These are phyloP conservation scores for Hyposmocoma kahamanoa DNA, from an alignment of 1,140 invertebrate species.

Conservation along the genomic window DNA sequence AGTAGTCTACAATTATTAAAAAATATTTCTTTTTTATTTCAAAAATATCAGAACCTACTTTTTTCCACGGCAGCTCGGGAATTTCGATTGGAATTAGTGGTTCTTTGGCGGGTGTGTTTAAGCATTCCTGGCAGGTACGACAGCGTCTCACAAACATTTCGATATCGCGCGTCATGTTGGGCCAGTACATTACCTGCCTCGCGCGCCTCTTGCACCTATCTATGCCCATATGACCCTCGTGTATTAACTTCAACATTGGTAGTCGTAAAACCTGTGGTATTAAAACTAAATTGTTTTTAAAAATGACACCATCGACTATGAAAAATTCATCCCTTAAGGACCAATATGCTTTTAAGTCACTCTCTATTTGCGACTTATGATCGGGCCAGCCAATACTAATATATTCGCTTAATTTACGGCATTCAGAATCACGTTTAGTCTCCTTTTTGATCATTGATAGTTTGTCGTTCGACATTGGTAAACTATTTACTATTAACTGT, in stretches of 20 bases:
- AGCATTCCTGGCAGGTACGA: not conserved
- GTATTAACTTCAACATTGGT: conserved; percentile 23
- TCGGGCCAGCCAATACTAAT: conserved; percentile 4
- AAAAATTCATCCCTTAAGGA: conserved; percentile 5
- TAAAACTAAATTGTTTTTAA: not conserved
- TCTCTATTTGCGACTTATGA: conserved; percentile 1
- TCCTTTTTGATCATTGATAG: conserved; percentile 6
- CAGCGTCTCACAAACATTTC: conserved; percentile 21
- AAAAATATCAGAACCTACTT: conserved; percentile 6
- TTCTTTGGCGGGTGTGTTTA: conserved; percentile 28
- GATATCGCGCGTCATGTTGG: conserved; percentile 31
- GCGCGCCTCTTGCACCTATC: conserved; percentile 28
- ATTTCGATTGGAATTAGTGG: conserved; percentile 23
- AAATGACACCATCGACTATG: conserved; percentile 4
- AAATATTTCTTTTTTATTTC: conserved; percentile 15
- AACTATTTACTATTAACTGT: conserved; percentile 15
- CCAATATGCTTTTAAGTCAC: conserved; percentile 3
- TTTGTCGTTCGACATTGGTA: conserved; percentile 11
- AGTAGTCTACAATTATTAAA: conserved; percentile 23
- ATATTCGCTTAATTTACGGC: not conserved
- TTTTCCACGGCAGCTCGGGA: conserved; percentile 1
- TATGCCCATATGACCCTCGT: conserved; percentile 35
- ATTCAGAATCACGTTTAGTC: conserved; percentile 1
- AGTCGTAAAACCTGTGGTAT: conserved; percentile 13
- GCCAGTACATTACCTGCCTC: conserved; percentile 36